A percentile compares a stretch with the other conserved stretches of the same genome.
Evolutionary conservation across 2,797 vertebrate genomes (phyloP).

Genomic region (Karalla daura): DNA sequence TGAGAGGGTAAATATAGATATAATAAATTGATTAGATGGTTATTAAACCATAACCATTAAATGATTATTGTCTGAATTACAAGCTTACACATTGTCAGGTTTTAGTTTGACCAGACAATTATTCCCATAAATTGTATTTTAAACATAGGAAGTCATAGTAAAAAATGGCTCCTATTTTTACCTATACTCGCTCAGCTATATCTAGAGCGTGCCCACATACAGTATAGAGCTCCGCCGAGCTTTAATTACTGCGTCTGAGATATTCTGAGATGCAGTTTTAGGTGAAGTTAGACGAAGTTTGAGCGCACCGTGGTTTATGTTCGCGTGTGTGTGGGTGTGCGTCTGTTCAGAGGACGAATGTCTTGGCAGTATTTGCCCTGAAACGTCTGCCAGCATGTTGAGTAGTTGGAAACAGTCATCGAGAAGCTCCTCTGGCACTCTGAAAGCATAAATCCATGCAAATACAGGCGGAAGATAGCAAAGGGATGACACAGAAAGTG

Average conservation of each 20-base stretch:
- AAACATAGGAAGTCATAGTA: no score
- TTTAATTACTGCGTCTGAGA: conserved; percentile 16
- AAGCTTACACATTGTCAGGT: no score
- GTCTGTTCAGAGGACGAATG: conserved; percentile 34
- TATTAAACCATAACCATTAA: no score
- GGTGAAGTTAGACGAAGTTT: conserved; percentile 27
- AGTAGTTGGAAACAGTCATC: conserved; percentile 36
- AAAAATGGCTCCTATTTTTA: no score
- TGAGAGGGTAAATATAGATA: not conserved
- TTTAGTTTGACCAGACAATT: no score
- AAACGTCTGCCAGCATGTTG: conserved; percentile 39
- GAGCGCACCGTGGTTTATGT: not conserved
- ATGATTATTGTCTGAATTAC: no score
- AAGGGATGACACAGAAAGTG: not conserved
- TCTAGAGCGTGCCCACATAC: not conserved
- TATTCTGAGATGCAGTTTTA: conserved; percentile 22
- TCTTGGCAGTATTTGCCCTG: conserved; percentile 49
- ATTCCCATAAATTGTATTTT: no score
- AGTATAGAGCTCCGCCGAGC: not conserved
- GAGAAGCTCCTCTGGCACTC: conserved; percentile 1
- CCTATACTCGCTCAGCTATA: no score
- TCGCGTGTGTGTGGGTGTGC: conserved; percentile 22
- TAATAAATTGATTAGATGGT: no score
- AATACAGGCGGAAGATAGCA: not conserved
- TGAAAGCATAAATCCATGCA: conserved; percentile 10